Percentiles rank a stretch among this genome's conserved stretches.
Evolutionary conservation across 2,797 vertebrate genomes (phyloP).

Genomic region (Sarcoramphus papa): DNA sequence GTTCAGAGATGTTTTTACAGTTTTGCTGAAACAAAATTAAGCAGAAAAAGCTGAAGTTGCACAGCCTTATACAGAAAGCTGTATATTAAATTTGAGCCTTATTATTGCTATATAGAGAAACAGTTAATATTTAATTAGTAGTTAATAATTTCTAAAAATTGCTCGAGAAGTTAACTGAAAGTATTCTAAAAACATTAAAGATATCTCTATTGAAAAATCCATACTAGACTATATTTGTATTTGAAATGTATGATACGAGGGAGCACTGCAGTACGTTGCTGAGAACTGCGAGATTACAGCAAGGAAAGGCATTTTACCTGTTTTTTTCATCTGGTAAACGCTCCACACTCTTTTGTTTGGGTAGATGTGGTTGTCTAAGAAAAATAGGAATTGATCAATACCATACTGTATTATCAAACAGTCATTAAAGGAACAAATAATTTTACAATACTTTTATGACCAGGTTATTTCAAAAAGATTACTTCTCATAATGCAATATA

Average conservation of each 20-base stretch:
- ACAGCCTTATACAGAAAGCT: neutral
- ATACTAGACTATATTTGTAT: neutral
- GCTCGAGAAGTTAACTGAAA: neutral
- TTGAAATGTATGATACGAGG: neutral
- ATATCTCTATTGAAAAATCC: neutral
- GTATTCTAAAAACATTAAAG: neutral
- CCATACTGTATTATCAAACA: neutral
- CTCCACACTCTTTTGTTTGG: conserved; percentile 83
- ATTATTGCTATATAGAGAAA: neutral
- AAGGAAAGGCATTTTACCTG: conserved; percentile 70
- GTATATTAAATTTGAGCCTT: neutral
- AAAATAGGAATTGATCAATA: neutral
- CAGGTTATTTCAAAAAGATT: neutral
- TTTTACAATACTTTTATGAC: neutral
- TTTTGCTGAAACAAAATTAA: neutral
- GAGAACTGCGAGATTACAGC: neutral
- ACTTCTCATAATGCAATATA: neutral
- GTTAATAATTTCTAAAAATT: neutral
- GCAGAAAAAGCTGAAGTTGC: neutral
- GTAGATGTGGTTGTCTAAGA: conserved; percentile 80
- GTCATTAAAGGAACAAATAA: neutral
- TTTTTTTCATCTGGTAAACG: conserved; percentile 80
- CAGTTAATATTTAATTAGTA: neutral
- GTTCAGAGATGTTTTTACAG: neutral
- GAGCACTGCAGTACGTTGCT: neutral